Evolutionary conservation across 2,888 invertebrate genomes (phyloP).

Genomic region (Drosophila rubida): DNA sequence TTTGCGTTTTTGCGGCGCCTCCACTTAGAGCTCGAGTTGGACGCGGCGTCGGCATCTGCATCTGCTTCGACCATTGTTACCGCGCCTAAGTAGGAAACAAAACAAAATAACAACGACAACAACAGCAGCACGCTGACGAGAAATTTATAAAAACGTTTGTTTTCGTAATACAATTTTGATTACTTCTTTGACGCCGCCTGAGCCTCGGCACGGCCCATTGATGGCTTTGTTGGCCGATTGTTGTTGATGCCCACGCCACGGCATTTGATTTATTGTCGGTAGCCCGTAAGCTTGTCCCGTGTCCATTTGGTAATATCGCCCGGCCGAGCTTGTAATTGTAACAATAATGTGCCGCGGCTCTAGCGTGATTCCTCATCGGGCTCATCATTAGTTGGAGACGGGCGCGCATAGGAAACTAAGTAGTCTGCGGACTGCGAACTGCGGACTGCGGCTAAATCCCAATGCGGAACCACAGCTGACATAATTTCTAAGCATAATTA

Average conservation of each 20-base stretch:
- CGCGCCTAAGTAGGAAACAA: constrained; percentile 30
- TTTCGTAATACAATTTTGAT: constrained; percentile 80
- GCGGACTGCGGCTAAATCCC: constrained; percentile 42
- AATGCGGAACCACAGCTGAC: constrained; percentile 70
- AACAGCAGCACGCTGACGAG: constrained; percentile 17
- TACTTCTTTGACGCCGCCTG: constrained; percentile 73
- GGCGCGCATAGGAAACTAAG: constrained; percentile 39
- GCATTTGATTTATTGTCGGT: constrained; percentile 61
- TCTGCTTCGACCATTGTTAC: constrained; percentile 55
- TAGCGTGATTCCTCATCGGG: constrained; percentile 40
- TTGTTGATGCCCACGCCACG: not conserved
- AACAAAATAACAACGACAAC: constrained; percentile 6
- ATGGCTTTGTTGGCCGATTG: constrained; percentile 62
- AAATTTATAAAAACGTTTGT: constrained; percentile 76
- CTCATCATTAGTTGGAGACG: constrained; percentile 35
- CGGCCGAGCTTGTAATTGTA: constrained; percentile 59
- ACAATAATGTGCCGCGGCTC: constrained; percentile 49
- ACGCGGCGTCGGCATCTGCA: constrained; percentile 32
- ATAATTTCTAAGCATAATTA: constrained; percentile 54
- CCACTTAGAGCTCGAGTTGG: constrained; percentile 46
- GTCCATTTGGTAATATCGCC: constrained; percentile 66
- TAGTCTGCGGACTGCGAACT: constrained; percentile 25
- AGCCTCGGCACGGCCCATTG: constrained; percentile 53
- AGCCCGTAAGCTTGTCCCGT: constrained; percentile 25
- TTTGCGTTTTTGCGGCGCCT: constrained; percentile 57